Evolutionary conservation across 2,888 invertebrate genomes (phyloP), one percentile per base, ranked within the genome.

Genomic region (Himalopsyche kuldschensis): DNA sequence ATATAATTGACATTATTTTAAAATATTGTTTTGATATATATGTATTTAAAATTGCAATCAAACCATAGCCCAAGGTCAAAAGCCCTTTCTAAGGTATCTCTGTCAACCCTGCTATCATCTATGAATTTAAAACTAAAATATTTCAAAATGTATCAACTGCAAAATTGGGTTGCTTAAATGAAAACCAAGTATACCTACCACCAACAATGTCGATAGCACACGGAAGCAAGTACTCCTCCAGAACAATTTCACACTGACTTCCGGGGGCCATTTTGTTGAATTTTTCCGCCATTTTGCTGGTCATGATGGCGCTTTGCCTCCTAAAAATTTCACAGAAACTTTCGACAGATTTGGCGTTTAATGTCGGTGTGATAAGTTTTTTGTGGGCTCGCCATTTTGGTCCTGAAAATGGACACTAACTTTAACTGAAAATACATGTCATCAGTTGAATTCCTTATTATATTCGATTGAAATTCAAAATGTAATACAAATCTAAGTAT

Each of bases 201-300:
- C 83, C 75, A 24, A 83, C 83, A 41, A 83, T 76, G 30, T 80
- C 80, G 4, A 80, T 83, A 5, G 55, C 31, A 48, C 83, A 83
- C 17, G 83, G 79, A 48, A 80, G 83, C 17, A 83, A 30, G 41
- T 35, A 83, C 0, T 83, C 83, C 80, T 83, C 83, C 24, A 83
- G 47, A 20, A 20, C 47, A 15, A 82, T 47, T 82, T 82, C 78
- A 41, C 24, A 35, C 27, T 75, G 24, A 27, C 15, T 80, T 80
- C 75, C 75, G 30, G 47, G 32, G 32, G 24, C 15, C 76, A 46
- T 55, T 27, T 77, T 78, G 20, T 46, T 32, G 11, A 35, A 24
- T 11, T 15, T 17, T 55, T 79, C 75, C 11, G 41, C 35, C 32
- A 83, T 30, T 80, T 80, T 80, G 15, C 46, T 30, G 15, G 63